A percentile compares a stretch with the other conserved stretches of the same genome.
phyloP scores from a whole-genome alignment of 1,140 invertebrate species.

The Drosophila melanogaster region Release_6_plus_ISO1_MT NT_033779.5:9907501-9908000 shows the following conservation, averaged over 20 bases:
- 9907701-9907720: conserved; percentile 52
- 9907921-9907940: conserved; percentile 60
- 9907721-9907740: conserved; percentile 71
- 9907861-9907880: not conserved
- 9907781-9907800: conserved; percentile 45
- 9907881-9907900: conserved; percentile 38
- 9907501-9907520: conserved; percentile 27
- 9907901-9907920: conserved; percentile 32
- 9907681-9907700: conserved; percentile 43
- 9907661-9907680: conserved; percentile 55
- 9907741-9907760: conserved; percentile 40
- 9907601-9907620: conserved; percentile 72
- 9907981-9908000: conserved; percentile 63
- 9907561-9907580: conserved; percentile 53
- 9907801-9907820: conserved; percentile 45
- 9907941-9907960: conserved; percentile 37
- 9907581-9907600: conserved; percentile 56
- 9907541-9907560: conserved; percentile 25
- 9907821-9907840: conserved; percentile 39
- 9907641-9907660: conserved; percentile 54
- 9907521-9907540: conserved; percentile 3
- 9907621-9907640: conserved; percentile 82
- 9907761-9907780: conserved; percentile 60
- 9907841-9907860: conserved; percentile 33
- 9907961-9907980: conserved; percentile 45